Base-by-base conservation (phyloP, 2,797 vertebrate species). In the Myripristis jacobus region DNA sequence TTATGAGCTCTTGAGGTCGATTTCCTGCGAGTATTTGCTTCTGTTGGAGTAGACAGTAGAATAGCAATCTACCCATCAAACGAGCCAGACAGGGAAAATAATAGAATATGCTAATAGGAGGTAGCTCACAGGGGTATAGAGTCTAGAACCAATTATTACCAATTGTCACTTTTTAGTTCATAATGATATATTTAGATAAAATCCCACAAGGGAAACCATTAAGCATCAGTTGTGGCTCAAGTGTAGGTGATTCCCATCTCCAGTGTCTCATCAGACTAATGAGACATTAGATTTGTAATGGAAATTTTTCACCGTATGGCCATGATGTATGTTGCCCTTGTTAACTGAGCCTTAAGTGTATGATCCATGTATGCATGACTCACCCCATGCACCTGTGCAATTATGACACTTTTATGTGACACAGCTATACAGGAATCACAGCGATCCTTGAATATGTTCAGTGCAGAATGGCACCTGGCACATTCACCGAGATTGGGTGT, bases 271-370 rank as follows among this genome's bases (percentile, higher is more conserved):
- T 85, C 79, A 86, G 73, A 54, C 56, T 77, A 73, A 86, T 76
- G 57, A 59, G 62, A 71, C 75, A 73, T 87, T 79, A 84, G 62
- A 65, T 60, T 67, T 41, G 65, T 87, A 80, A 81, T 89, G 78
- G 84, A 75, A 55, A 55, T 52, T 59, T 57, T 72, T 27, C 53
- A 16, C 43, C 25, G 21, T 57, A 61, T 43, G 56, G 66, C 73
- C 60, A 63, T 24, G 1, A 38, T 59, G 59, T 74, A 73, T 73
- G 62, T 80, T 79, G 67, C 80, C 71, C 25, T 80, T 73, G 68
- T 64, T 87, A 87, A 88, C 73, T 75, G 70, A 77, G 47, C 70
- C 85, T 77, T 76, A 81, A 80, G 66, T 59, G 58, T 1, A 0
- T 24, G 52, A 81, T 85, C 86, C 58, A 61, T 83, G 61, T 18